Conservation (phyloP, 2,113 vertebrate genomes). For the Scomber scombrus region DNA sequence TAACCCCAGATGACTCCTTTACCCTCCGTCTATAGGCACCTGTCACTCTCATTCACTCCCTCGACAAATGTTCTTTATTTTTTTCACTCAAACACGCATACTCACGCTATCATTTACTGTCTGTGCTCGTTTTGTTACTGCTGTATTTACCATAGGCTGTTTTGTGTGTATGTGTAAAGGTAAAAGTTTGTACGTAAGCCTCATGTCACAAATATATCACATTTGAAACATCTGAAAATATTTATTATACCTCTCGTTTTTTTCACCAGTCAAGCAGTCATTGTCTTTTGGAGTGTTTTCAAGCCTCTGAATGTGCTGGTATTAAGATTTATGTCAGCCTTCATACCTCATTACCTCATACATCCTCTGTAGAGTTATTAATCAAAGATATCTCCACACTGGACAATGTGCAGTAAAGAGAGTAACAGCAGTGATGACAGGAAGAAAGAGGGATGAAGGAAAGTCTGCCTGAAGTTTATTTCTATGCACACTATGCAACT, state of each 20-base stretch:
- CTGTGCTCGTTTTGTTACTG: conserved; percentile 1
- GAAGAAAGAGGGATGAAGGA: background rate
- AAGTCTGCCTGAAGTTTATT: too few species aligned
- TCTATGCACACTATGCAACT: too few species aligned
- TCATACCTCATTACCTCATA: too few species aligned
- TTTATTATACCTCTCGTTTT: background rate
- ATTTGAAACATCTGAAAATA: too few species aligned
- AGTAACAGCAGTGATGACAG: background rate
- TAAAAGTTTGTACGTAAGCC: too few species aligned
- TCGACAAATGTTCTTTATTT: background rate
- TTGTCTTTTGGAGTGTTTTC: background rate
- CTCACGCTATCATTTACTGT: background rate
- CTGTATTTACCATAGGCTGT: background rate
- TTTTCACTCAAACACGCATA: background rate
- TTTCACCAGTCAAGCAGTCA: background rate
- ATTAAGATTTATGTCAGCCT: background rate
- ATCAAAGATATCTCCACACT: background rate
- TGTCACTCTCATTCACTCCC: conserved; percentile 14
- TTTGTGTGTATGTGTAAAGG: background rate
- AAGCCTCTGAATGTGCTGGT: background rate
- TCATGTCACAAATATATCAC: background rate
- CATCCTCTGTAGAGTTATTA: background rate
- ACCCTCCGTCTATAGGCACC: conserved; percentile 29
- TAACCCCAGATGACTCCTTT: conserved; percentile 55
- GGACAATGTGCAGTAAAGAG: background rate